Base-by-base conservation (phyloP, 1,140 invertebrate species). In the Drosophila bocqueti region DNA sequence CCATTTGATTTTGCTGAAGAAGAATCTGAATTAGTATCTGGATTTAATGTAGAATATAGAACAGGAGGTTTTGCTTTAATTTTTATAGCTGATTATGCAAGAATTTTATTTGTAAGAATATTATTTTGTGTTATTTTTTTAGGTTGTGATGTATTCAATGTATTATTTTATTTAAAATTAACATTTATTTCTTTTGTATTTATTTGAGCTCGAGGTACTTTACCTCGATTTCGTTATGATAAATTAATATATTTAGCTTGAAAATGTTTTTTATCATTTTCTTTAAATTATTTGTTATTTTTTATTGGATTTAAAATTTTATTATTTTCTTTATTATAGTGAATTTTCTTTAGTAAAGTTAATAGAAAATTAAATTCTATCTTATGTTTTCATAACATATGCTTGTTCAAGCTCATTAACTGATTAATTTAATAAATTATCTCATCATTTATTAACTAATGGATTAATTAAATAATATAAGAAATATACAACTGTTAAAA, bases 1-100 rank as follows among this genome's bases (percentile, higher is more conserved):
- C 95, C 95, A 71, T 96, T 96, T 96, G 96, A 96, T 96, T 96
- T 96, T 94, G 94, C 95, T 81, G 96, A 96, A 83, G 95, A 95
- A 0, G 95, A 96, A 91, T 96, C 94, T 50, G 96, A 96, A 91
- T 94, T 96, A 94, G 95, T 96, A 81, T 96, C 95, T 34, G 96
- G 96, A 10, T 96, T 96, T 96, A 96, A 96, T 95, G 93, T 95
- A 90, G 96, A 96, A 80, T 96, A 96, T 94, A 94, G 94, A 93
- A 94, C 94, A 91, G 93, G 94, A 0, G 93, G 93, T n/a, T 96
- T 96, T 96, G 94, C 95, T 74, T 94, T 96, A 93, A 94, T 96
- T 94, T 96, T 96, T 95, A 94, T 96, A 92, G 93, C 94, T 42
- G 95, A 96, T 84, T 96, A 96, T 49, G 43, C 49, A 16, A 67